Evolutionary conservation across 1,140 invertebrate genomes (phyloP), one percentile per base, ranked within the genome.

Genomic region (Rhynchophorus ferrugineus): DNA sequence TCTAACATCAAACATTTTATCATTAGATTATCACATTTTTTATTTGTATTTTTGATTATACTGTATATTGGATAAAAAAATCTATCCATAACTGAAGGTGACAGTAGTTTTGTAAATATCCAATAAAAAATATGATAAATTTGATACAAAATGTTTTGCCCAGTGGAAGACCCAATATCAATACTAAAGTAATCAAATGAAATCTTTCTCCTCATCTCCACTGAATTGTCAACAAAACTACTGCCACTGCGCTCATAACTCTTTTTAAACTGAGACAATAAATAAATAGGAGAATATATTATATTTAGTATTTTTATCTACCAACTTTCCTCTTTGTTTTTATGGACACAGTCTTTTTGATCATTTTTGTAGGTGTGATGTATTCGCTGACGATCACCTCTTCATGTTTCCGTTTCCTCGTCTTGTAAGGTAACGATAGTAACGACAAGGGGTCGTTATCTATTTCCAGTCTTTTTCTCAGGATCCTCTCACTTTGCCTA

Each of bases 401-500:
- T 17, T 49, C 51, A 22, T 60, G 18, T 51, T 61, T 67, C 18
- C 65, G 35, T 50, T 67, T 69, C 34, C 61, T 56, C 18, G 54
- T 68, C 20, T 57, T 45, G 41, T 58, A 39, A 11, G 60, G 59
- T 14, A 66, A 44, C 39, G 39, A 66, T 18, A 56, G 42, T 43
- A 61, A 59, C 34, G 45, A 52, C 33, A 61, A 17, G 3, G 64
- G 62, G 44, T 64, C 60, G 44, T 56, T 37, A 49, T 68, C 66
- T 18, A 69, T 63, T 58, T 66, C 64, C 39, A 61, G 49, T 42
- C 66, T 49, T 57, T 62, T 60, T 44, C 59, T 48, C 20, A 64
- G 59, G 21, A 69, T 68, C 33, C 67, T 50, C 46, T 69, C 67
- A 50, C 67, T 69, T 48, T 64, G 64, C 41, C 67, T 53, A 3